Conservation (phyloP, 2,888 invertebrate genomes). For the Drosophila meridiana region DNA sequence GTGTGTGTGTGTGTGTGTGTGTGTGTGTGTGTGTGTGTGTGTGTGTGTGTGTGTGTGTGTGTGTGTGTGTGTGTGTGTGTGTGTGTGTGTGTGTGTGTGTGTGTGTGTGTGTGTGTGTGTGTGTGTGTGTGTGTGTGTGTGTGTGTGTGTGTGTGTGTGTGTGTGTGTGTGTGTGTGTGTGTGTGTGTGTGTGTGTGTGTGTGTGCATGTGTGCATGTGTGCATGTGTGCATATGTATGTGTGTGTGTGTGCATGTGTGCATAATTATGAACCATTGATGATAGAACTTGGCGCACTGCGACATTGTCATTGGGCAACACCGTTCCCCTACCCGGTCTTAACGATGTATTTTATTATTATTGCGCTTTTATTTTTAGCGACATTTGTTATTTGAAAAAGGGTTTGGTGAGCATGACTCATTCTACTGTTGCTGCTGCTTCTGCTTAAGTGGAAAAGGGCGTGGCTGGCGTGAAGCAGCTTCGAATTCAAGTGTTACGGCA, state of each 20-base stretch:
- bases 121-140: slow-evolving; percentile 10
- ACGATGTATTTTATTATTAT: slow-evolving; percentile 25
- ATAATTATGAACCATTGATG: slow-evolving; percentile 26
- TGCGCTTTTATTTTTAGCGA: slow-evolving; percentile 17
- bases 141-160: slow-evolving; percentile 18
- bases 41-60: background rate
- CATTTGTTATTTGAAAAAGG: slow-evolving; percentile 35
- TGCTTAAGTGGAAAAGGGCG: background rate
- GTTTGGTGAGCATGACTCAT: slow-evolving; percentile 43
- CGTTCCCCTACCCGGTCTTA: slow-evolving; percentile 11
- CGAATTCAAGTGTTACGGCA: slow-evolving; percentile 31
- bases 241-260: slow-evolving; percentile 11
- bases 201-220: no score
- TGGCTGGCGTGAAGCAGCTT: background rate
- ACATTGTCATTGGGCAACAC: slow-evolving; percentile 24
- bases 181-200: no score
- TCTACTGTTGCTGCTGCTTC: slow-evolving; percentile 8
- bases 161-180: no score
- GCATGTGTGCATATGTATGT: slow-evolving; percentile 1
- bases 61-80: slow-evolving; percentile 7
- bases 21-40: slow-evolving; percentile 15
- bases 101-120: no score
- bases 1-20: background rate
- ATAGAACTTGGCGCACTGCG: slow-evolving; percentile 54
- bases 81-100: no score